These are phyloP conservation scores for Elgaria multicarinata DNA, from an alignment of 2,113 vertebrate genomes.

Conservation along the genomic window DNA sequence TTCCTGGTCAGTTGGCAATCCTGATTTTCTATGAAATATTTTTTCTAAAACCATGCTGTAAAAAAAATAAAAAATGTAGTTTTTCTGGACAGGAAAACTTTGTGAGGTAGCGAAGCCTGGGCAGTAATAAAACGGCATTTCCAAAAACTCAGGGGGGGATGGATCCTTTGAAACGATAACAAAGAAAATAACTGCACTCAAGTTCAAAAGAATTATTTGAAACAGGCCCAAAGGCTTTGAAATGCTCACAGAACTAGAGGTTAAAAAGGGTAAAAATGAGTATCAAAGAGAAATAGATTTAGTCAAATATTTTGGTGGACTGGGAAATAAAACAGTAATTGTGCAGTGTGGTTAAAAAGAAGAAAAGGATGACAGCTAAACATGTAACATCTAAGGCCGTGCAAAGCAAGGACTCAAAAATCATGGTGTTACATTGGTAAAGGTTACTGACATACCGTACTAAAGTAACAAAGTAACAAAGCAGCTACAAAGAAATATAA, in stretches of 20 bases:
- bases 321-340: slow-evolving; percentile 35
- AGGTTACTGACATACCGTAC: background rate
- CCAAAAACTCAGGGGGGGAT: background rate
- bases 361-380: slow-evolving; percentile 16
- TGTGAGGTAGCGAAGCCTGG: background rate
- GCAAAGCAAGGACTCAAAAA: slow-evolving; percentile 11
- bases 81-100: background rate
- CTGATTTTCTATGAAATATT: background rate
- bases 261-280: background rate
- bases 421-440: background rate
- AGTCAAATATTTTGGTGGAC: slow-evolving; percentile 26
- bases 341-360: slow-evolving; percentile 16
- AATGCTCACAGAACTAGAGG: slow-evolving; percentile 22
- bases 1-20: background rate
- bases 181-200: background rate
- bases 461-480: background rate
- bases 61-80: background rate
- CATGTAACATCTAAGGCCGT: background rate
- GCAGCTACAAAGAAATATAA: background rate
- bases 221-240: slow-evolving; percentile 40
- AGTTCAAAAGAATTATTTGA: slow-evolving; percentile 43
- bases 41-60: background rate
- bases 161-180: slow-evolving; percentile 32
- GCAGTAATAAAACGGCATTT: background rate
- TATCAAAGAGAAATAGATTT: slow-evolving; percentile 9